phyloP scores from a whole-genome alignment of 2,113 vertebrate genomes.

The Zootoca vivipara region DNA sequence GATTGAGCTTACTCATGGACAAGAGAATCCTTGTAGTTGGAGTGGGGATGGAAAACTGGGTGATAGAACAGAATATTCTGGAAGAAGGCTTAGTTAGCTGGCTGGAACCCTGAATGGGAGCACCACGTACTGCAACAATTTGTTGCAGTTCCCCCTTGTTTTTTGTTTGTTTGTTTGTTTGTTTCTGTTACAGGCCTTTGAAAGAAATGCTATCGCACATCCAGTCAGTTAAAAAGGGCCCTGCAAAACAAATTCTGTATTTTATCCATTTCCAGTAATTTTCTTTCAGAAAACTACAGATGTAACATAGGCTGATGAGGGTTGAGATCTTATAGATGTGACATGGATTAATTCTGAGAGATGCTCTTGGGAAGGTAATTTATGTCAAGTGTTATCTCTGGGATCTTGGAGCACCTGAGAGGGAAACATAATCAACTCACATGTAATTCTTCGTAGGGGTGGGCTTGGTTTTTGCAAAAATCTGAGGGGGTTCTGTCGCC shows the following conservation, averaged over 20 bases:
- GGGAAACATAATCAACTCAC: accelerated
- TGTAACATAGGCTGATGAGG: background rate
- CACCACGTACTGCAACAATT: no score
- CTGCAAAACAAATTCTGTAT: background rate
- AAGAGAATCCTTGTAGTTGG: no score
- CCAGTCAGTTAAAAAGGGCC: background rate
- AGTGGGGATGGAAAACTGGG: no score
- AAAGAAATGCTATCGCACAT: slow-evolving; percentile 17
- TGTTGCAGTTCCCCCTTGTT: no score
- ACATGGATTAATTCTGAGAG: background rate
- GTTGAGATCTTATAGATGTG: slow-evolving; percentile 19
- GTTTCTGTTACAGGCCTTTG: no score
- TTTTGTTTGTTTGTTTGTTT: no score
- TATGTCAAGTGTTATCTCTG: background rate
- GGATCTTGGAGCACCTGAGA: accelerated
- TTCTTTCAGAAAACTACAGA: slow-evolving; percentile 18
- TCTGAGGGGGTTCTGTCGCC: no score
- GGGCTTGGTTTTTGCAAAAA: background rate
- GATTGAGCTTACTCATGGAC: no score
- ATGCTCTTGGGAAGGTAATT: background rate
- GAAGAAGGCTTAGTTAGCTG: no score
- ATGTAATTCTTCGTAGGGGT: background rate
- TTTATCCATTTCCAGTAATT: background rate
- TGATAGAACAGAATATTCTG: no score
- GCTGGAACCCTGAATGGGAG: no score